Percentiles rank a stretch among this genome's conserved stretches.
Conservation (phyloP, 1,140 invertebrate genomes). For the Trichoplusia ni region DNA sequence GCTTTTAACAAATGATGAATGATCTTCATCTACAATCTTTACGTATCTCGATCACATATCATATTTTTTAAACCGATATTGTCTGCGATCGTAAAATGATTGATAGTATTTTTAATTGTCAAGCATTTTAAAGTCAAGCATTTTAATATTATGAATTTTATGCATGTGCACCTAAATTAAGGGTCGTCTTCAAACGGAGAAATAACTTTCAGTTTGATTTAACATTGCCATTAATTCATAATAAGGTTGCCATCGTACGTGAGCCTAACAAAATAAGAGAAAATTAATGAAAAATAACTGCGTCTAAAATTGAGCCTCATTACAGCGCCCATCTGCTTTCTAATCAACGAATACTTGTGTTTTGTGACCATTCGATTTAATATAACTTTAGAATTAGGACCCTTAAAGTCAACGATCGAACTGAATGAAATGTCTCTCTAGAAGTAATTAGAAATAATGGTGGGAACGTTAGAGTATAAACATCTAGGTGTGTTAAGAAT, state of each 20-base stretch:
- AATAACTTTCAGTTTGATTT: no score
- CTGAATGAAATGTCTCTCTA: slow-evolving; percentile 6
- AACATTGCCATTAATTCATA: no score
- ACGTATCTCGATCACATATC: neutral
- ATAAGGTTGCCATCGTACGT: no score
- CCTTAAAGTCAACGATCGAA: neutral
- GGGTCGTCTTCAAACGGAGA: no score
- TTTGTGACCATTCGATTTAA: slow-evolving; percentile 51
- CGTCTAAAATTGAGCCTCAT: slow-evolving; percentile 40
- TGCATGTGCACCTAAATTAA: no score
- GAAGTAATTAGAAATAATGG: slow-evolving; percentile 4
- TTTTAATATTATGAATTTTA: no score
- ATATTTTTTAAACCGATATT: neutral
- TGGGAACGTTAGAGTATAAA: no score
- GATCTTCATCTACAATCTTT: neutral
- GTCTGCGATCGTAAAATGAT: neutral
- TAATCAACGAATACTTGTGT: slow-evolving; percentile 52
- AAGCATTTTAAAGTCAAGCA: no score
- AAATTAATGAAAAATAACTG: neutral
- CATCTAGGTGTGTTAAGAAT: no score
- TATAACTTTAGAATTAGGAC: slow-evolving; percentile 44
- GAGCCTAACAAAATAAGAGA: no score
- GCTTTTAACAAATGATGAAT: no score
- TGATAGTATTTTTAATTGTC: slow-evolving; percentile 17
- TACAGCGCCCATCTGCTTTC: slow-evolving; percentile 58